A percentile compares a stretch with the other conserved stretches of the same genome.
Evolutionary conservation across 2,113 vertebrate genomes (phyloP).

Genomic region (Halcyon senegalensis): DNA sequence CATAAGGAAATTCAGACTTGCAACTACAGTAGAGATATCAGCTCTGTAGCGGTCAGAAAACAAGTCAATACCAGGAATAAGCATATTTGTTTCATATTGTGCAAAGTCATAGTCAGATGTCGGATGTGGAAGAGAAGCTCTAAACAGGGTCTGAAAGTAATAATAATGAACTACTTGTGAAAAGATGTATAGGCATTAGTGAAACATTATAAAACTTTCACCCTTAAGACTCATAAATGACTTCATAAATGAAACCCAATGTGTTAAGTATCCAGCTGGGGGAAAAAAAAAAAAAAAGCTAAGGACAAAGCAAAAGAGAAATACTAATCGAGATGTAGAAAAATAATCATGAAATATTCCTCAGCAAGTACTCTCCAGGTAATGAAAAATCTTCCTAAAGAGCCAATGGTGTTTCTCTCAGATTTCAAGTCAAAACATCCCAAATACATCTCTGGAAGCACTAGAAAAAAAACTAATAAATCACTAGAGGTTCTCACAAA

Average conservation of each 20-base stretch:
- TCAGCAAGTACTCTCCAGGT: background rate
- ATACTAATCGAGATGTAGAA: background rate
- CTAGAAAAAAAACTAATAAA: background rate
- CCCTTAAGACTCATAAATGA: background rate
- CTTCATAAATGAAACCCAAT: background rate
- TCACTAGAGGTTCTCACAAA: background rate
- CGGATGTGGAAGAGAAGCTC: slow-evolving; percentile 85
- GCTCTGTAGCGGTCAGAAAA: slow-evolving; percentile 85
- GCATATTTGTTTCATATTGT: slow-evolving; percentile 77
- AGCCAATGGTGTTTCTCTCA: background rate
- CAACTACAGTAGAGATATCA: slow-evolving; percentile 77
- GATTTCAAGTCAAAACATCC: background rate
- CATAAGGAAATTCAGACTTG: slow-evolving; percentile 86
- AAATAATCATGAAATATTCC: background rate
- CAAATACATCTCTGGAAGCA: background rate
- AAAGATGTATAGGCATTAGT: background rate
- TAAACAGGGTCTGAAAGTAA: slow-evolving; percentile 83
- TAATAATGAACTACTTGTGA: background rate
- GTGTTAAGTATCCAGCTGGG: background rate
- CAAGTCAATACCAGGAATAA: slow-evolving; percentile 88
- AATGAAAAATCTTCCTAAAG: background rate
- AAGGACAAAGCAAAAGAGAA: background rate
- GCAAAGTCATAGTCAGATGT: slow-evolving; percentile 82
- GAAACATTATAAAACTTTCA: background rate
- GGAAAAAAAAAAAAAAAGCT: background rate